Base-by-base conservation (phyloP, 2,113 vertebrate species). In the Thermophis baileyi region DNA sequence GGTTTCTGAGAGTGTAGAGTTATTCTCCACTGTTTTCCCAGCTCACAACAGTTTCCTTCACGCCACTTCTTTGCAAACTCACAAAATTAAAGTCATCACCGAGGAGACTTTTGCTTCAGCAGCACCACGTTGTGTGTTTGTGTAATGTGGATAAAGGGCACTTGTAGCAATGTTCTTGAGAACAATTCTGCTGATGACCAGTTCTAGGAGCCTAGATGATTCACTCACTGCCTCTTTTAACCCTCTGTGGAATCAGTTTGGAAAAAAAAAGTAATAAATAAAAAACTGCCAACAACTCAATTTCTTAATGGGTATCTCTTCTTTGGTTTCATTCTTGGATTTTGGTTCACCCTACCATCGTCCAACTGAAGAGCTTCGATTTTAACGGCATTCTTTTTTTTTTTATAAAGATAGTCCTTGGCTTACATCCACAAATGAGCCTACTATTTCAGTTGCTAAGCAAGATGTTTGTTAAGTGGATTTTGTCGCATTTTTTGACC, bases 211-310 rank as follows among this genome's bases (percentile, higher is more conserved):
- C 87, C 49, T 93, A 87, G 92, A 44, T 3, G 35, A 93, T 86
- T 86, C 92, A 87, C 92, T 60, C 88, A 53, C 92, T 87, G 89
- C 81, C 92, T 90, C 92, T 60, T 44, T 93, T 50, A 93, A 63
- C 81, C 81, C 44, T n/a, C 86, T 93, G 92, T 93, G 92, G n/a
- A 87, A 90, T 85, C 51, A 57, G 49, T 92, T 74, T 69, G 3
- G 3, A 55, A 53, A 89, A 74, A 89, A 20, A 74, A 50, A 86
- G 89, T 54, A 89, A 89, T 46, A 55, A 92, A 89, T 87, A 90
- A 57, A 49, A 89, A 14, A 63, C 47, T 40, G 74, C 86, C 86
- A 93, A 55, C 89, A 87, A 90, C 12, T 30, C n/a, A 10, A 3
- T 16, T 44, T 30, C 46, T 90, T 86, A 53, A 44, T 40, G n/a